phyloP scores from a whole-genome alignment of 2,888 invertebrate genomes.

The Caenorhabditis becei region DNA sequence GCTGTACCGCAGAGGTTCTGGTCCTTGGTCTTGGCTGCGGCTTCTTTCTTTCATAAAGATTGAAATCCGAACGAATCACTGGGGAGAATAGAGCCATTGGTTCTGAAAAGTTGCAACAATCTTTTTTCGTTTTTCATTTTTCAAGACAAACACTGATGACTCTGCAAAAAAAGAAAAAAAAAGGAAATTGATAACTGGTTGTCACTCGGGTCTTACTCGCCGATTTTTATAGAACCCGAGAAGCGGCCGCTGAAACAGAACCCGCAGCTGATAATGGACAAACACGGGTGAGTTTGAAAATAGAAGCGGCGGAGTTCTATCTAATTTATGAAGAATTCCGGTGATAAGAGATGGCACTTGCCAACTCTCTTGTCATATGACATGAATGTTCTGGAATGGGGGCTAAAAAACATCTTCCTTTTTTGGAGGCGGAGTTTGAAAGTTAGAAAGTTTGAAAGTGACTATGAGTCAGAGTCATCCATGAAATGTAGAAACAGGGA shows the following conservation, averaged over 20 bases:
- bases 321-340: slow-evolving; percentile 2
- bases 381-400: too few species aligned
- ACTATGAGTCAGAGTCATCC: too few species aligned
- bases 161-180: slow-evolving; percentile 34
- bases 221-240: slow-evolving; percentile 48
- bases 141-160: too few species aligned
- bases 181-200: slow-evolving; percentile 30
- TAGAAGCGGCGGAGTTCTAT: slow-evolving; percentile 14
- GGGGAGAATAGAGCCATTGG: slow-evolving; percentile 61
- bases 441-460: too few species aligned
- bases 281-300: background rate
- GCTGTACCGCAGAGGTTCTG: slow-evolving; percentile 20
- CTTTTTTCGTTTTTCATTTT: too few species aligned
- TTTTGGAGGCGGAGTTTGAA: too few species aligned
- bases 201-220: slow-evolving; percentile 13
- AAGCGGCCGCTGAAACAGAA: background rate
- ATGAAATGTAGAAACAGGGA: too few species aligned
- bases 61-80: slow-evolving; percentile 52
- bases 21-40: slow-evolving; percentile 42
- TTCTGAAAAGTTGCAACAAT: slow-evolving; percentile 41
- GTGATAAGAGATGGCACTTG: background rate
- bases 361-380: too few species aligned
- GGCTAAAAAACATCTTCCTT: too few species aligned
- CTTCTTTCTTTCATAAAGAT: slow-evolving; percentile 49
- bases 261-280: slow-evolving; percentile 23